Evolutionary conservation across 2,888 invertebrate species (phyloP), one percentile per base, ranked within the genome.

Genomic region (Perdita meconis): DNA sequence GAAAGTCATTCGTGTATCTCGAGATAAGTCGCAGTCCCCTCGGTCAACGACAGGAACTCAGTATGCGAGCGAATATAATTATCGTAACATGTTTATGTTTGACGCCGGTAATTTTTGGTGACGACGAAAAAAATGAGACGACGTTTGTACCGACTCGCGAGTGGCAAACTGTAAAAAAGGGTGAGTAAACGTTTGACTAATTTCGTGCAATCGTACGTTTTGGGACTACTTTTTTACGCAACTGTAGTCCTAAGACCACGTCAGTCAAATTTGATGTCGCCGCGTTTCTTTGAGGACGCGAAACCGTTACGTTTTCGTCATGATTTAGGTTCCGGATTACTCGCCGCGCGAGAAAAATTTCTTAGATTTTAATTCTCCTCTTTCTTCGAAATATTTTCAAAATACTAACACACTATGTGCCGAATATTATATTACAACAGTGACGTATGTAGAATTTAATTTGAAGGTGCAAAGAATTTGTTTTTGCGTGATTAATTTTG

Each of bases 131-230:
- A 78, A 92, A 92, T 56, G 83, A 87, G 3, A 90, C 86, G 57
- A 89, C 92, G 81, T 95, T 95, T 90, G 91, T 94, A 26, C 93
- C 95, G 13, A 95, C 95, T 1, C 90, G 93, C 10, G 94, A 95
- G 87, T 96, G 95, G 95, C 94, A 95, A 90, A 92, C 93, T 75
- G 93, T 95, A 4, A 92, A 93, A 87, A 94, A 94, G 93, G 95
- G 95, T 95, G 91, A 87, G 85, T 81, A 12, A 40, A 34, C 10
- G 19, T 53, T 71, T 64, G 60, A 19, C 22, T 55, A 51, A 66
- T 47, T 22, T 44, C 1, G 0, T 26, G 6, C 1, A 1, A 50
- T 42, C 44, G 12, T 47, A 51, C 47, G 36, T 66, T 53, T 59
- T 57, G 56, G 77, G 66, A 71, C 79, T 75, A 76, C 73, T 77